A percentile compares a stretch with the other conserved stretches of the same genome.
These are phyloP conservation scores for Elachura formosa DNA, from an alignment of 2,113 vertebrate genomes.

Conservation along the genomic window DNA sequence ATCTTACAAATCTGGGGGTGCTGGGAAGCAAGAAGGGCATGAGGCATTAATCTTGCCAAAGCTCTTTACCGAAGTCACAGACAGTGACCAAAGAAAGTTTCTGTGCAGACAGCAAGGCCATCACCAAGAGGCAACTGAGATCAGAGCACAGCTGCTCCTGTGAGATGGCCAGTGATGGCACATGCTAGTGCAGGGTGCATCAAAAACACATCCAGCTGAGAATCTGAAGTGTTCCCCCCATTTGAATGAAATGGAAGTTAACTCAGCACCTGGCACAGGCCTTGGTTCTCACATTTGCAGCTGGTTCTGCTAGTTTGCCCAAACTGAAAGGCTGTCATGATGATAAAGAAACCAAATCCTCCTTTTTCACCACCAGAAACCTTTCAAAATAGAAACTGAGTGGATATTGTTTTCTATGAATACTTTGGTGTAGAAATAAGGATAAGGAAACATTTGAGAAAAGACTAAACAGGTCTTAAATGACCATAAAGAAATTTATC, in stretches of 20 bases:
- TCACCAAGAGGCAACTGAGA: not conserved
- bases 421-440: not conserved
- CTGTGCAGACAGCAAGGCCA: not conserved
- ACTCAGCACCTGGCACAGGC: not conserved
- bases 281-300: not conserved
- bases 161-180: not conserved
- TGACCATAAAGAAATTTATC: not conserved
- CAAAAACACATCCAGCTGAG: not conserved
- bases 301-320: not conserved
- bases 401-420: not conserved
- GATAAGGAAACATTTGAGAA: not conserved
- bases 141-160: not conserved
- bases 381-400: not conserved
- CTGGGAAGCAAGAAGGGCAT: not conserved
- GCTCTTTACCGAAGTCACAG: not conserved
- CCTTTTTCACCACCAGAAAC: not conserved
- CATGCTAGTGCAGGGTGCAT: rapidly evolving
- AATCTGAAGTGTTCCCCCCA: not conserved
- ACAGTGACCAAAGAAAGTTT: not conserved
- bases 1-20: not conserved
- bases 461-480: not conserved
- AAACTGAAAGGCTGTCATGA: not conserved
- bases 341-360: not conserved
- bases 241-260: not conserved
- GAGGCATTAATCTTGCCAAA: not conserved